phyloP scores from a whole-genome alignment of 2,797 vertebrate genomes.

The Eurystomus glaucurus region DNA sequence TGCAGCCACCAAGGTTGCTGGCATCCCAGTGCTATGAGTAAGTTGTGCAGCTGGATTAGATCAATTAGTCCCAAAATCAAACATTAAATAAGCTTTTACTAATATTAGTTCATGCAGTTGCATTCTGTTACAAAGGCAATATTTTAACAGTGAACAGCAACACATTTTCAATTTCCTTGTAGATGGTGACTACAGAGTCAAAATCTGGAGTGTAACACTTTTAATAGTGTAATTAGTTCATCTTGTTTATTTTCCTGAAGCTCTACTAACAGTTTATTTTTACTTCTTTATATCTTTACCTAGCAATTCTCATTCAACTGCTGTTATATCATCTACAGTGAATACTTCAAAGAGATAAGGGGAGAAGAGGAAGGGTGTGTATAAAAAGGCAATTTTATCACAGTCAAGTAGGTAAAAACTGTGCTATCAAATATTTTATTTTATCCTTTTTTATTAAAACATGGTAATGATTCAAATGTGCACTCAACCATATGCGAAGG shows the following conservation, averaged over 20 bases:
- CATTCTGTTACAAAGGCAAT: constrained; percentile 31
- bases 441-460: not conserved
- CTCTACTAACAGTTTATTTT: not conserved
- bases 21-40: not conserved
- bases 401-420: not conserved
- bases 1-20: constrained; percentile 11
- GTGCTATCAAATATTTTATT: not conserved
- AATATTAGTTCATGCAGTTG: constrained; percentile 39
- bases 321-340: not conserved
- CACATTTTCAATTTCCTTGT: constrained; percentile 21
- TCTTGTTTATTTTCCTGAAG: constrained; percentile 33
- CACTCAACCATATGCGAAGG: not conserved
- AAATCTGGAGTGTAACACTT: not conserved
- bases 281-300: not conserved
- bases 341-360: not conserved
- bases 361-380: not conserved
- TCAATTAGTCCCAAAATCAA: not conserved
- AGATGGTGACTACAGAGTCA: not conserved
- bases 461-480: not conserved
- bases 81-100: constrained; percentile 25
- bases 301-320: not conserved
- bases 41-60: constrained; percentile 36
- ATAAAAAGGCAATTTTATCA: not conserved
- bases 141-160: constrained; percentile 40
- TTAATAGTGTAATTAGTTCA: not conserved